Evolutionary conservation across 1,140 invertebrate species (phyloP).

Genomic region (Drosophila funebris): DNA sequence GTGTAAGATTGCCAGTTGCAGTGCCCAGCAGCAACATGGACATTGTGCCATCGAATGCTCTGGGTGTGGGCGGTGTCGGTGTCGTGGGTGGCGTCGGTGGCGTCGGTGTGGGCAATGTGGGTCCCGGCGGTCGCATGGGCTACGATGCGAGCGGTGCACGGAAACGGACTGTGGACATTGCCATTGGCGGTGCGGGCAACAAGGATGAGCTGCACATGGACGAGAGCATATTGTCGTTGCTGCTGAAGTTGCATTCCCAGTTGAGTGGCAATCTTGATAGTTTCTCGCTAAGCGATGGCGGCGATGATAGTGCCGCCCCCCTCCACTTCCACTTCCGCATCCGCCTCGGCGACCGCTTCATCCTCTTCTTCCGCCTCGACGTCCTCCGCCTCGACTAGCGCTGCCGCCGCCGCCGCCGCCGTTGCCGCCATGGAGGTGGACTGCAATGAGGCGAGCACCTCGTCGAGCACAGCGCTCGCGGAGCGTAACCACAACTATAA

Average conservation of each 20-base stretch:
- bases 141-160: slow-evolving; percentile 61
- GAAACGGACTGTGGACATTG: slow-evolving; percentile 76
- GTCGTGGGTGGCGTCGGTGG: slow-evolving; percentile 32
- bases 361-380: slow-evolving; percentile 1
- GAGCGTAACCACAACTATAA: slow-evolving; percentile 23
- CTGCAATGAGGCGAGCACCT: slow-evolving; percentile 76
- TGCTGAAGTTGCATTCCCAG: slow-evolving; percentile 97
- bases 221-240: slow-evolving; percentile 95
- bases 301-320: neutral
- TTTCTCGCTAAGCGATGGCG: slow-evolving; percentile 85
- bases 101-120: slow-evolving; percentile 19
- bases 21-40: slow-evolving; percentile 78
- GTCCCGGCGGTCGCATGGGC: slow-evolving; percentile 31
- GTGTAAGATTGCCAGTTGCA: slow-evolving; percentile 77
- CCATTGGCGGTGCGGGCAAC: slow-evolving; percentile 57
- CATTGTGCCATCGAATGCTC: slow-evolving; percentile 71
- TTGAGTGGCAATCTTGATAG: slow-evolving; percentile 92
- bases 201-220: slow-evolving; percentile 88
- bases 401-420: neutral
- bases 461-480: slow-evolving; percentile 55
- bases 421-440: slow-evolving; percentile 71
- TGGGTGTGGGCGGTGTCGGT: slow-evolving; percentile 25
- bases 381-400: neutral
- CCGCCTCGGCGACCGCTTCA: neutral
- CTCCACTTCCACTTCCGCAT: neutral